These are phyloP conservation scores for Colaptes auratus DNA, from an alignment of 2,113 vertebrate species.

Conservation along the genomic window DNA sequence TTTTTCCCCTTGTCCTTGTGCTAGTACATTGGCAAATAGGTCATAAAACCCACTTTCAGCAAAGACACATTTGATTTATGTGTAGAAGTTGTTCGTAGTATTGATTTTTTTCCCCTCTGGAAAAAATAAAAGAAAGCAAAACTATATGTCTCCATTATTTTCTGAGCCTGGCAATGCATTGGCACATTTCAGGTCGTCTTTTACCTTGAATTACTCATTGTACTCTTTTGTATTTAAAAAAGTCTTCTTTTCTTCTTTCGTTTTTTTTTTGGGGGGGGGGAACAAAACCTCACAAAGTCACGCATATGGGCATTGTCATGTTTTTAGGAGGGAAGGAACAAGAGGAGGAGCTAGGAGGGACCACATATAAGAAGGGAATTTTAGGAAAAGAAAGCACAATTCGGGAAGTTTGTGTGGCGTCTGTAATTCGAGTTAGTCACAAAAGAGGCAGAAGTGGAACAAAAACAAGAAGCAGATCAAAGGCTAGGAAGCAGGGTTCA, in stretches of 20 bases:
- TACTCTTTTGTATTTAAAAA: conserved; percentile 23
- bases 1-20: conserved; percentile 56
- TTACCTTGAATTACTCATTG: conserved; percentile 62
- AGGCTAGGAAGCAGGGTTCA: conserved; percentile 60
- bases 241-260: too few relatives aligned
- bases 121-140: conserved; percentile 57
- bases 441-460: conserved; percentile 73
- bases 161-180: conserved; percentile 53
- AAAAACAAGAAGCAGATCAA: conserved; percentile 69
- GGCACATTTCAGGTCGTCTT: conserved; percentile 61
- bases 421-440: conserved; percentile 54
- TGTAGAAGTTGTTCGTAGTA: conserved; percentile 69
- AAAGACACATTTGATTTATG: conserved; percentile 78
- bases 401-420: conserved; percentile 51
- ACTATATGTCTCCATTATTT: conserved; percentile 74
- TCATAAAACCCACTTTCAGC: conserved; percentile 74
- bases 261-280: neutral
- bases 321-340: conserved; percentile 11
- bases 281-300: neutral
- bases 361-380: neutral
- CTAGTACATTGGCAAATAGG: conserved; percentile 71
- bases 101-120: conserved; percentile 72
- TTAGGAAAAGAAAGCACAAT: conserved; percentile 38
- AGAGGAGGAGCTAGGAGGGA: conserved; percentile 12
- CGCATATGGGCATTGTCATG: neutral